Percentiles rank a stretch among this genome's conserved stretches.
Evolutionary conservation across 2,113 vertebrate species (phyloP).

Genomic region (Strigops habroptila): DNA sequence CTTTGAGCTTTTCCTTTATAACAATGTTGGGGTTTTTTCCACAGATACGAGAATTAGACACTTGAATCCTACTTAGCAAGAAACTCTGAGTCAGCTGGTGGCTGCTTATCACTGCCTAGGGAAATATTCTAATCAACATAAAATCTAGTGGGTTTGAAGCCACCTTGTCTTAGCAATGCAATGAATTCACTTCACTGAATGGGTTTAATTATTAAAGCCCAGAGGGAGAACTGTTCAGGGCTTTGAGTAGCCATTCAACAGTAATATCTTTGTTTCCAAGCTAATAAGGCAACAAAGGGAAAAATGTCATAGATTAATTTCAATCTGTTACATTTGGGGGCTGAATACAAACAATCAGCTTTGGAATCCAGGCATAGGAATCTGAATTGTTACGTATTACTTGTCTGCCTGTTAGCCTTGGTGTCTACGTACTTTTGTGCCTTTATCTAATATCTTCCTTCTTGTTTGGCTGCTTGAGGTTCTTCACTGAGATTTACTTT

Average conservation of each 20-base stretch:
- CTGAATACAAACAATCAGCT: neutral
- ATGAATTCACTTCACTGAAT: neutral
- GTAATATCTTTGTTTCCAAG: neutral
- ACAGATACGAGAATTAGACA: neutral
- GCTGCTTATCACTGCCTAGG: neutral
- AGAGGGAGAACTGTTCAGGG: neutral
- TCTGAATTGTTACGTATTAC: neutral
- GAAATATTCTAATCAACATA: neutral
- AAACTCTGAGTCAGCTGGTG: neutral
- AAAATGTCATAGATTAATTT: neutral
- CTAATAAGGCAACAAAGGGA: neutral
- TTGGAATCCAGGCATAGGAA: neutral
- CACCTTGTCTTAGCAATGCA: neutral
- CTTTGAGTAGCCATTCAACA: neutral
- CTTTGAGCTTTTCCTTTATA: neutral
- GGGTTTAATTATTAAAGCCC: constrained; percentile 5
- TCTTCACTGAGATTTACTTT: neutral
- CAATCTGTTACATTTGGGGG: neutral
- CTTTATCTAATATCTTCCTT: neutral
- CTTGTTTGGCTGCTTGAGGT: neutral
- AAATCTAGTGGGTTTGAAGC: neutral
- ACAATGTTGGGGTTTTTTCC: neutral
- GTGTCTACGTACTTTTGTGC: neutral
- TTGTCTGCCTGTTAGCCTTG: neutral
- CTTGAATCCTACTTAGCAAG: neutral